Evolutionary conservation across 2,797 vertebrate species (phyloP).

Genomic region (Decapterus maruadsi): DNA sequence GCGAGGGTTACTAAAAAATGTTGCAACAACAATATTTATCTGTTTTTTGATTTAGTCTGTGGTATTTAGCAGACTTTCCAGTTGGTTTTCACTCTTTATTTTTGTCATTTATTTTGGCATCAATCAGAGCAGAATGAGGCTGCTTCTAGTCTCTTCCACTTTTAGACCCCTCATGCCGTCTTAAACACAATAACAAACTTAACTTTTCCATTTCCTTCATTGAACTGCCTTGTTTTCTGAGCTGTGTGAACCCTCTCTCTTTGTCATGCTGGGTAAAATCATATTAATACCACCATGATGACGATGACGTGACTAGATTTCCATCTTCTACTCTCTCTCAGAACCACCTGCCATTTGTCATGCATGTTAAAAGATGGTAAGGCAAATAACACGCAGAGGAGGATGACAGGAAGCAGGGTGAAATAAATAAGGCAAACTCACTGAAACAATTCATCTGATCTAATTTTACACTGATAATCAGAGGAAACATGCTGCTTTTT

Average conservation of each 20-base stretch:
- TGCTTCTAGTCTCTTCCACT: not conserved
- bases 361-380: conserved; percentile 22
- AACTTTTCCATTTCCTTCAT: too few species aligned
- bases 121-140: not conserved
- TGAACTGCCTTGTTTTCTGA: too few species aligned
- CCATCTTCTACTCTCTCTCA: conserved; percentile 4
- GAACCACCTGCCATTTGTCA: conserved; percentile 38
- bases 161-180: not conserved
- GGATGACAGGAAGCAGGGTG: conserved; percentile 25
- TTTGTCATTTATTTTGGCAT: not conserved
- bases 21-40: not conserved
- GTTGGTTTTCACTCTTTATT: not conserved
- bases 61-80: not conserved
- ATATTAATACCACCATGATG: conserved; percentile 1
- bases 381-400: not conserved
- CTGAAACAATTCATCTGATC: conserved; percentile 45
- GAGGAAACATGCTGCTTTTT: conserved; percentile 20
- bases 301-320: conserved; percentile 2
- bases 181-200: not conserved
- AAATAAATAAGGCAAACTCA: conserved; percentile 35
- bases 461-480: conserved; percentile 53
- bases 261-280: not conserved
- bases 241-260: not conserved
- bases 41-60: not conserved
- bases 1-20: not conserved